Conservation (phyloP, 2,113 vertebrate species). For the Scolopax mira region DNA sequence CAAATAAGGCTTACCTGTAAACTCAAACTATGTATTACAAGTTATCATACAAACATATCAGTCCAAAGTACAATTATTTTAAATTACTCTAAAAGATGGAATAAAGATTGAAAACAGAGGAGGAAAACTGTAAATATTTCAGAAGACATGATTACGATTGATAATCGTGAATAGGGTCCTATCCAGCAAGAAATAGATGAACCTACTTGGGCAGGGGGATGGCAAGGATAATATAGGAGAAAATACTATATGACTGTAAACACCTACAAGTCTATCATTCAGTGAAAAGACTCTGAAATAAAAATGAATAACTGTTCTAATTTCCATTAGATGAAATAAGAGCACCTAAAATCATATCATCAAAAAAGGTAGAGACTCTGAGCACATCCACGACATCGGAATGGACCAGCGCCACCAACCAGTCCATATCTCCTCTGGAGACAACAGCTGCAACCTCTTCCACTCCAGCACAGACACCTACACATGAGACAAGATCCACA, state of each 20-base stretch:
- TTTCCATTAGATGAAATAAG: fast-evolving
- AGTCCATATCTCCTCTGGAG: fast-evolving
- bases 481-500: too few species aligned
- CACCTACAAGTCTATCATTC: too few species aligned
- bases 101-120: fast-evolving
- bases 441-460: fast-evolving
- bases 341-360: too few species aligned
- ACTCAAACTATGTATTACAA: background rate
- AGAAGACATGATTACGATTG: fast-evolving
- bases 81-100: background rate
- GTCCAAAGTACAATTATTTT: background rate
- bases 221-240: too few species aligned
- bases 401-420: fast-evolving
- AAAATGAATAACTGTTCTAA: fast-evolving
- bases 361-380: too few species aligned
- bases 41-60: background rate
- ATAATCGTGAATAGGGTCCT: background rate
- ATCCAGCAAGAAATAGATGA: too few species aligned
- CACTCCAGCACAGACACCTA: background rate
- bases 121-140: background rate
- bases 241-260: too few species aligned
- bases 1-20: too few species aligned
- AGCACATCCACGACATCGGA: too few species aligned
- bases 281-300: background rate
- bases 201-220: too few species aligned